Evolutionary conservation across 2,113 vertebrate genomes (phyloP).

Genomic region (Chionis minor): DNA sequence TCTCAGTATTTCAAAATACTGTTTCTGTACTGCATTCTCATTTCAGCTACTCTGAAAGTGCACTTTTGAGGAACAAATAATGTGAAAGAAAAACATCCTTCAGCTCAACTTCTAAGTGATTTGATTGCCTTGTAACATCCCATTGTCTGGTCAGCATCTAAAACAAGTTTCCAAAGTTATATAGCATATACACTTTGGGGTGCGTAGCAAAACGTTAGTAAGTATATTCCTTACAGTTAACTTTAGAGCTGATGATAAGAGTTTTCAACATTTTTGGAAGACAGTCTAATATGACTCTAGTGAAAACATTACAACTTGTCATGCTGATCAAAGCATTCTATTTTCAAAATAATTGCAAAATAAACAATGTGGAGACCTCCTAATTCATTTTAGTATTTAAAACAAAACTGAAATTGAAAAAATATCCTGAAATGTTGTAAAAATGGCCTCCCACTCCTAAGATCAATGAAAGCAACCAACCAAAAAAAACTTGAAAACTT

Average conservation of each 20-base stretch:
- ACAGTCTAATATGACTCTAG: neutral
- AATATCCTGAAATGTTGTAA: neutral
- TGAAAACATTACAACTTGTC: neutral
- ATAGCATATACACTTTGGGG: neutral
- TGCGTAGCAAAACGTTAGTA: neutral
- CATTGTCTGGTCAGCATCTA: neutral
- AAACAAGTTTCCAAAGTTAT: neutral
- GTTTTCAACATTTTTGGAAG: neutral
- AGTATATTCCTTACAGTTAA: neutral
- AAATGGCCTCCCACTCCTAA: neutral
- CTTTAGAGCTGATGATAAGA: neutral
- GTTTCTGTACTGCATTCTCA: neutral
- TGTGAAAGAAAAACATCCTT: neutral
- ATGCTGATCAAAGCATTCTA: neutral
- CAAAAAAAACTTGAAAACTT: neutral
- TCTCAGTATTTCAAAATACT: neutral
- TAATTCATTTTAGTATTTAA: neutral
- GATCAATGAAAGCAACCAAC: neutral
- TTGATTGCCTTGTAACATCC: neutral
- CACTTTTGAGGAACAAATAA: neutral
- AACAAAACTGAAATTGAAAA: neutral
- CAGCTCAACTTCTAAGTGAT: neutral
- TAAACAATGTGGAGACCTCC: neutral
- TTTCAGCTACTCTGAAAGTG: neutral
- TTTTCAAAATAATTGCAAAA: neutral